Conservation (phyloP, 1,140 invertebrate genomes). For the Calosoma granatense region DNA sequence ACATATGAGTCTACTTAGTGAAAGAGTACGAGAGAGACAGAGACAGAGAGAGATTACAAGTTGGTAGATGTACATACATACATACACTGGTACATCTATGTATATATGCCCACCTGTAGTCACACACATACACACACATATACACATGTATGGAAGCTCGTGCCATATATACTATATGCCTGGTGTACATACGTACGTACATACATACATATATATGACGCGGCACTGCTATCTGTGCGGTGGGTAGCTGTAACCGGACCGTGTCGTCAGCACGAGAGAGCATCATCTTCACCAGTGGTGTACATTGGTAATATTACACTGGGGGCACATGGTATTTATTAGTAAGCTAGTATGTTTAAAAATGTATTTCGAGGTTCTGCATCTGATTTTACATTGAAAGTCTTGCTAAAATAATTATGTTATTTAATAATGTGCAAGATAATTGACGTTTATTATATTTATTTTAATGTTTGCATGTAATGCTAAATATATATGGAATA, state of each 20-base stretch:
- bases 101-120: background rate
- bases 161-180: background rate
- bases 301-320: too few species aligned
- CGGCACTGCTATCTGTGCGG: background rate
- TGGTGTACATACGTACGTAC: background rate
- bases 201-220: slow-evolving; percentile 1
- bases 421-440: too few species aligned
- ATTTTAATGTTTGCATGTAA: too few species aligned
- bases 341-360: too few species aligned
- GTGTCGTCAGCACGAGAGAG: background rate
- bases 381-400: too few species aligned
- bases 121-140: background rate
- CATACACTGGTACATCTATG: background rate
- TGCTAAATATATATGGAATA: too few species aligned
- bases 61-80: background rate
- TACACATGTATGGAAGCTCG: background rate
- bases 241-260: background rate
- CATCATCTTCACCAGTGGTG: background rate
- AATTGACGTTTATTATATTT: too few species aligned
- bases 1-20: background rate
- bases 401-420: too few species aligned
- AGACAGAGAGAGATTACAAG: background rate
- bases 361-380: too few species aligned
- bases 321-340: too few species aligned
- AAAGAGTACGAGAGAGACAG: background rate